Base-by-base conservation (phyloP, 2,797 vertebrate species). In the Xenops minutus region DNA sequence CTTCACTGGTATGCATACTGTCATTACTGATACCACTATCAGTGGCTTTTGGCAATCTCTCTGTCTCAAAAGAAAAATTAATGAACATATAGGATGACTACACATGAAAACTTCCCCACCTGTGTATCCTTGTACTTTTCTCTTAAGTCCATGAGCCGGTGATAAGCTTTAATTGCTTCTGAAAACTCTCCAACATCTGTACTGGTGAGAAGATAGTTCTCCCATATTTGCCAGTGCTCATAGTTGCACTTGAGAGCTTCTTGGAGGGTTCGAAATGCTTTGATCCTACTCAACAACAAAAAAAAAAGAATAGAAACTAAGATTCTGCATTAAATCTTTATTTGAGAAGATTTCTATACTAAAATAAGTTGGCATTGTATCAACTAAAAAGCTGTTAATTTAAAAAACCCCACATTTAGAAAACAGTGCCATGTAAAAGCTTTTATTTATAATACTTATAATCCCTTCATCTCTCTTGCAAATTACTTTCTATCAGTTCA, bases 161-260 rank as follows among this genome's bases (percentile, higher is more conserved):
- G 99, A 95, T 99, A 99, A 69, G 99, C 99, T 97, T 99, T 98
- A 96, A 99, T 98, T 92, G 99, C 98, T 97, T 99, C 99, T 18
- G 97, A 89, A 95, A 99, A 99, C 78, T 99, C 99, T 63, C 99
- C 99, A 27, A 99, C 55, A 23, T 99, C 99, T 20, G 98, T 98
- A 96, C 99, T 98, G 77, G 99, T 99, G 2, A 98, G 91, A 46
- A 99, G 98, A 93, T 99, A 99, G 97, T 99, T 99, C 97, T 99
- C 99, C 99, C 99, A 99, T 97, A 99, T 99, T 98, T 99, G 99
- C 99, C 99, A 99, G 91, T 99, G 99, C 79, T 99, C 99, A 37
- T 98, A 99, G 97, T 99, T 99, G 95, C 99, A 99, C 93, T 98
- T 99, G 78, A 99, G 98, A 54, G 99, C 99, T 98, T 99, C 99